Percentiles rank a stretch among this genome's conserved stretches.
Evolutionary conservation across 2,797 vertebrate species (phyloP).

Genomic region (Zalophus californianus): DNA sequence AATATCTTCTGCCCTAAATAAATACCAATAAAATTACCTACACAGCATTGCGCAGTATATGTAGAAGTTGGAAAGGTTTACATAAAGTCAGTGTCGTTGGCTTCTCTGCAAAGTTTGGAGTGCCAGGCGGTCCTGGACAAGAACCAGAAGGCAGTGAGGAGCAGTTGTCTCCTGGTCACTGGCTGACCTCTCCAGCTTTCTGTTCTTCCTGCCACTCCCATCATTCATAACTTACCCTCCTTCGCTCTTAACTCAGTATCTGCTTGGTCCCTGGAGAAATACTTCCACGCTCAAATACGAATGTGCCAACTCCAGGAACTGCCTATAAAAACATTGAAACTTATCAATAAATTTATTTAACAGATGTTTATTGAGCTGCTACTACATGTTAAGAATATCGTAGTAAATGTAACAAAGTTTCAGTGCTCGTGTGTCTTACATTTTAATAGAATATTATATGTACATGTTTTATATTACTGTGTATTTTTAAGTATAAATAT

Average conservation of each 20-base stretch:
- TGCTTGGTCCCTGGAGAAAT: background rate
- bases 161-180: background rate
- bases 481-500: background rate
- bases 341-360: no score
- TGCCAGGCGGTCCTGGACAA: fast-evolving
- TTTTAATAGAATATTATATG: no score
- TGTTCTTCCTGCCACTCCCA: no score
- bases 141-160: no score
- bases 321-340: background rate
- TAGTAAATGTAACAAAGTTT: background rate
- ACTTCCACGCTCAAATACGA: background rate
- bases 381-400: fast-evolving
- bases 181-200: fast-evolving
- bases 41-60: fast-evolving
- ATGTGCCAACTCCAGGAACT: background rate
- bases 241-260: background rate
- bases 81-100: fast-evolving
- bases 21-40: background rate
- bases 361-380: background rate
- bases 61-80: no score
- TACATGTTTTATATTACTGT: background rate
- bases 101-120: background rate
- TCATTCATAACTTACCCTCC: fast-evolving
- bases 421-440: fast-evolving
- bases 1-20: no score